phyloP scores from a whole-genome alignment of 1,140 invertebrate species.

The Camponotus vicinus region DNA sequence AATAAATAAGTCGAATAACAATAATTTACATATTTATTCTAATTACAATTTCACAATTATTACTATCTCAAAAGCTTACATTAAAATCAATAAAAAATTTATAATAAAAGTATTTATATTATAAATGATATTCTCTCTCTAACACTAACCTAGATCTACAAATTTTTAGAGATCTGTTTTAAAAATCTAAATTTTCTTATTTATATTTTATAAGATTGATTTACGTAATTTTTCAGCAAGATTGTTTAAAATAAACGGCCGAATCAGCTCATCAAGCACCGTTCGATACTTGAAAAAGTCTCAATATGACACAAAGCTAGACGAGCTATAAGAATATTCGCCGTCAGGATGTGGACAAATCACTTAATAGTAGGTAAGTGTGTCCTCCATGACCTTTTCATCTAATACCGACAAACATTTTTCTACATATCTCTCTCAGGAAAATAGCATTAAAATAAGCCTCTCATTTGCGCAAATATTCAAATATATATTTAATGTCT shows the following conservation, averaged over 20 bases:
- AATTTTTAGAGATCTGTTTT: background rate
- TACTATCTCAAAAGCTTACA: background rate
- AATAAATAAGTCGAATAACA: background rate
- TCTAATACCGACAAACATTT: background rate
- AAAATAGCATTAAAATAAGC: constrained; percentile 12
- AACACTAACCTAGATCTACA: background rate
- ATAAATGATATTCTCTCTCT: background rate
- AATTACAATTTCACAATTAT: background rate
- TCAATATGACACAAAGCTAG: constrained; percentile 52
- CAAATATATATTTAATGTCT: background rate
- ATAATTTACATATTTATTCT: background rate
- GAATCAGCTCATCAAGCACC: constrained; percentile 15
- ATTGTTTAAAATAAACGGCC: background rate
- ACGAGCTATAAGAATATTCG: constrained; percentile 1
- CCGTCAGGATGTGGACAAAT: constrained; percentile 77
- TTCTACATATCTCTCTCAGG: constrained; percentile 21
- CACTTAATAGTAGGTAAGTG: constrained; percentile 80
- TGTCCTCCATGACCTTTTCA: background rate
- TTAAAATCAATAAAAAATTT: constrained; percentile 2
- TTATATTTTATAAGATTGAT: background rate
- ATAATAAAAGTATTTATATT: constrained; percentile 9
- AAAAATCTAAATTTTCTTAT: background rate
- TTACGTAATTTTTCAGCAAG: constrained; percentile 47
- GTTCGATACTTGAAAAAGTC: constrained; percentile 32
- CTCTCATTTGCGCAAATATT: constrained; percentile 20